Evolutionary conservation across 2,888 invertebrate genomes (phyloP), one percentile per base, ranked within the genome.

Genomic region (Beris chalybata): DNA sequence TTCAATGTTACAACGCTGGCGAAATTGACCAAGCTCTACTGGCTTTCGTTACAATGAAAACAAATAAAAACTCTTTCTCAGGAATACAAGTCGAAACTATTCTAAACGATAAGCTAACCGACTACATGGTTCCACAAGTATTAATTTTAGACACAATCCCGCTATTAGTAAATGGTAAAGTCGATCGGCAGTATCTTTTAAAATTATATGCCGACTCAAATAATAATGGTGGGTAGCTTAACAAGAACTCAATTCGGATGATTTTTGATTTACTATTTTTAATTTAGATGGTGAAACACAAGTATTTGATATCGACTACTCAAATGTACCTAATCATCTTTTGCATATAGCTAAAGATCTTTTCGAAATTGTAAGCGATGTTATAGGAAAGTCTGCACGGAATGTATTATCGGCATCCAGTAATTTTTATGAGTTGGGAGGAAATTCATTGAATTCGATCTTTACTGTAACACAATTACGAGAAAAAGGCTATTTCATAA

Each of bases 371-470:
- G 86, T 93, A 0, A 89, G 89, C 0, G 84, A 86, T 3, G 89
- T 92, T 0, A 84, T 91, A 22, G 89, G 89, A 1, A 82, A 87
- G 54, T 85, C 89, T 0, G 82, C 85, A 0, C 82, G 91, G 5
- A 83, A 85, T 1, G 84, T 84, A 0, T 79, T 93, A 6, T 85
- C 86, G 0, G 75, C 86, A 0, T 81, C 86, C 15, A 86, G 89
- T 0, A 92, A 92, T 72, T 94, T 93, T 78, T 94, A 90, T 76
- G 89, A 91, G 72, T 83, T 94, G 48, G 94, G 94, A 2, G 94
- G 94, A 11, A 93, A 93, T 75, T 93, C 93, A 0, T 82, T 94
- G 22, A 94, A 94, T 77, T 92, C 93, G 0, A 89, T 94, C 67
- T 89, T 86, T 71, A 92, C 92, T 0, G 91, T 94, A 5, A 90